These are phyloP conservation scores for Polyommatus icarus DNA, from an alignment of 2,888 invertebrate genomes.

Conservation along the genomic window DNA sequence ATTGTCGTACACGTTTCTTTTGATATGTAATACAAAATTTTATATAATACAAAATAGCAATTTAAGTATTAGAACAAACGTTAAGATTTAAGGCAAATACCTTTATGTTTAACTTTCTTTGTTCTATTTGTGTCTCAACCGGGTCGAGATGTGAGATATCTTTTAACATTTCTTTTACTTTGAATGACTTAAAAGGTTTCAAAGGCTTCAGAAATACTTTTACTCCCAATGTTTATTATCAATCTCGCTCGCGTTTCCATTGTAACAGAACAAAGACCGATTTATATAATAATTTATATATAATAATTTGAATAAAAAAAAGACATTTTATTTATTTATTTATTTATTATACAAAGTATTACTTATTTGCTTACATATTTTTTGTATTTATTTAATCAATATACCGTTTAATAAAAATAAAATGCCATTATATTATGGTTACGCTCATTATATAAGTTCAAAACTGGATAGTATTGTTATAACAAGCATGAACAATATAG, in stretches of 20 bases:
- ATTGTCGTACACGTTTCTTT: background rate
- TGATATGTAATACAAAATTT: background rate
- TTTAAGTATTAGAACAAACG: background rate
- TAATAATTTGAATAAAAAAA: too few relatives aligned
- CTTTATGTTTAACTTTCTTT: background rate
- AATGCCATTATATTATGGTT: too few relatives aligned
- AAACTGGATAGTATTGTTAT: too few relatives aligned
- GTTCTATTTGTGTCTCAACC: conserved; percentile 2
- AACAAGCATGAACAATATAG: too few relatives aligned
- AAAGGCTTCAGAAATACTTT: conserved; percentile 10
- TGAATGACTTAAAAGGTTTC: conserved; percentile 18
- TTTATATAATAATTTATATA: too few relatives aligned
- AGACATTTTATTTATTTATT: too few relatives aligned
- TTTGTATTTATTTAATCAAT: too few relatives aligned
- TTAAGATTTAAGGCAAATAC: background rate
- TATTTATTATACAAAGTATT: background rate
- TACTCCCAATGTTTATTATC: conserved; percentile 6
- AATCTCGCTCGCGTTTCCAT: conserved; percentile 7
- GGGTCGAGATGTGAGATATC: conserved; percentile 1
- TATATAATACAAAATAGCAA: background rate
- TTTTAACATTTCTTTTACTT: conserved; percentile 13
- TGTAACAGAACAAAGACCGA: background rate
- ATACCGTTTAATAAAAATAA: too few relatives aligned
- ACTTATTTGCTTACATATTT: background rate
- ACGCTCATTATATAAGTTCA: too few relatives aligned